A percentile compares a stretch with the other conserved stretches of the same genome.
These are phyloP conservation scores for Myrmecobius fasciatus DNA, from an alignment of 2,113 vertebrate genomes.

Conservation along the genomic window DNA sequence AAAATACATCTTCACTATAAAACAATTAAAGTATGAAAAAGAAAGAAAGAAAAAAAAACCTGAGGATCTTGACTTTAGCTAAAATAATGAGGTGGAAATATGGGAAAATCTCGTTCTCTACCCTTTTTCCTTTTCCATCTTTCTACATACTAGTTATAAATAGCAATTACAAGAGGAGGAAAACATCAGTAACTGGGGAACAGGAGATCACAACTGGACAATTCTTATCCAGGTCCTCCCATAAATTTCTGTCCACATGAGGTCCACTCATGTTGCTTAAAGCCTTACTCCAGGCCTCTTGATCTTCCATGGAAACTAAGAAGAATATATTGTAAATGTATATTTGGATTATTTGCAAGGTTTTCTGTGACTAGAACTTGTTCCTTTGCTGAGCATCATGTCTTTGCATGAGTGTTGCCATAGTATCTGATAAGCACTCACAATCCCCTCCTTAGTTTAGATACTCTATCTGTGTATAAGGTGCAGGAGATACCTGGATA, in stretches of 20 bases:
- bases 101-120: not conserved
- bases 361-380: not conserved
- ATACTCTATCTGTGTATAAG: not conserved
- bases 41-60: not conserved
- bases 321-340: not conserved
- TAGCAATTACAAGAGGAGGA: not conserved
- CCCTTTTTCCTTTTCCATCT: not conserved
- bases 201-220: not conserved
- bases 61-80: not conserved
- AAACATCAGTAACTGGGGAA: not conserved
- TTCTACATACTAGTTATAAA: not conserved
- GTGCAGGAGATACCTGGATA: not conserved
- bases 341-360: not conserved
- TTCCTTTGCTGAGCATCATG: not conserved
- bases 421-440: not conserved
- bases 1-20: slow-evolving; percentile 20
- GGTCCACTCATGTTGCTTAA: not conserved
- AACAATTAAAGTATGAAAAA: not conserved
- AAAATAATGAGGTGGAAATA: not conserved
- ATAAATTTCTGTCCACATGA: not conserved
- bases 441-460: not conserved
- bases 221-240: not conserved
- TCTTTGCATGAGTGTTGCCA: not conserved
- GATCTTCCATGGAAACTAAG: not conserved
- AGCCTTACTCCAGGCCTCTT: not conserved